Conservation (phyloP, 1,140 invertebrate species). For the Hylaeus anthracinus region DNA sequence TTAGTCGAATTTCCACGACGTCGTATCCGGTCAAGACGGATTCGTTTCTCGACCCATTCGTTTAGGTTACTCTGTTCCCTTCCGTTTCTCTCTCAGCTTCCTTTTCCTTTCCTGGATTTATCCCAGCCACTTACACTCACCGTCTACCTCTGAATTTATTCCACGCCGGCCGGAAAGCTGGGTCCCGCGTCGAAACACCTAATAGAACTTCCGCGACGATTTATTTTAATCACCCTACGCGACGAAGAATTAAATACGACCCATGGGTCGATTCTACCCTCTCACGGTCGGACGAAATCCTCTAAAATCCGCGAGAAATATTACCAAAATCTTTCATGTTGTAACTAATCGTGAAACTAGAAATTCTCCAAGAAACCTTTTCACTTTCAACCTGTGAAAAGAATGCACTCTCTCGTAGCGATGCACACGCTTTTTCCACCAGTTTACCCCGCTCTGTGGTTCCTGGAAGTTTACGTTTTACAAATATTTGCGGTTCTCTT, state of each 20-base stretch:
- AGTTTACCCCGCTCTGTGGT: too few species aligned
- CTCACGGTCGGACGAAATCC: too few species aligned
- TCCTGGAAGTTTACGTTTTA: too few species aligned
- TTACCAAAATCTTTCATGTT: too few species aligned
- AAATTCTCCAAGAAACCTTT: too few species aligned
- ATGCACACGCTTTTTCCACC: neutral
- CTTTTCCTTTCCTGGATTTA: constrained; percentile 7
- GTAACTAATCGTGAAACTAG: too few species aligned
- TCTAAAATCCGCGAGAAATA: too few species aligned
- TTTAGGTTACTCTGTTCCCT: neutral
- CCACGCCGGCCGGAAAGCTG: neutral
- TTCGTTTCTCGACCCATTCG: constrained; percentile 8
- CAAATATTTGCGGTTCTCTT: constrained; percentile 5
- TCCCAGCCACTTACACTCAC: constrained; percentile 18
- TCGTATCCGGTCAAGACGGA: constrained; percentile 4
- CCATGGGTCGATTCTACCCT: neutral
- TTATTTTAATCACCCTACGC: constrained; percentile 25
- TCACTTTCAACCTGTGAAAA: too few species aligned
- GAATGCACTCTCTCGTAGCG: too few species aligned
- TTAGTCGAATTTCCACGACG: neutral
- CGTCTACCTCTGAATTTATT: constrained; percentile 25
- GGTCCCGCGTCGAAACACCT: neutral
- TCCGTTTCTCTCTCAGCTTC: neutral
- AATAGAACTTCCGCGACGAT: constrained; percentile 6
- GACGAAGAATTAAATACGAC: constrained; percentile 11